phyloP scores from a whole-genome alignment of 2,797 vertebrate genomes.

The Valencia hispanica region DNA sequence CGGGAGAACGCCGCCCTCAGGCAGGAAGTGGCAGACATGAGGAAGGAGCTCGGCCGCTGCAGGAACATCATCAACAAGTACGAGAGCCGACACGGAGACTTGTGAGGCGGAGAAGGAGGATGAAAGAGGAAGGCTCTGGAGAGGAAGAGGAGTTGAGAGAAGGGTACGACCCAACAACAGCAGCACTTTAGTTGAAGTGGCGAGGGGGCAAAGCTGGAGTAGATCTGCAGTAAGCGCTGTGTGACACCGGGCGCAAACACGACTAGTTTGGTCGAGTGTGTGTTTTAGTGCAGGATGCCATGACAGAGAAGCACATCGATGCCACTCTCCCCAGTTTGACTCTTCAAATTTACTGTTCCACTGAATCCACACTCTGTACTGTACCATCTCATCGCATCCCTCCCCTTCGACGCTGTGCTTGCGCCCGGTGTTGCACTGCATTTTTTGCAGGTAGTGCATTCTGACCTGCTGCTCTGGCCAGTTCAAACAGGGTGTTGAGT shows the following conservation, averaged over 20 bases:
- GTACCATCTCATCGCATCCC: conserved; percentile 37
- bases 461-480: conserved; percentile 40
- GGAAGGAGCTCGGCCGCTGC: conserved; percentile 91
- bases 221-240: conserved; percentile 63
- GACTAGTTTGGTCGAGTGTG: not conserved
- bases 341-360: conserved; percentile 40
- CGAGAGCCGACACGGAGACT: conserved; percentile 88
- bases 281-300: conserved; percentile 35
- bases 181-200: conserved; percentile 76
- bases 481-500: conserved; percentile 63
- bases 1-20: conserved; percentile 89
- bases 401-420: conserved; percentile 39
- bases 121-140: not conserved
- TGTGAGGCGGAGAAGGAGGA: conserved; percentile 73
- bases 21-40: conserved; percentile 89
- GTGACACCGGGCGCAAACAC: conserved; percentile 57
- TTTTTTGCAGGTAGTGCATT: conserved; percentile 63
- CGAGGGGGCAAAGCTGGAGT: conserved; percentile 33
- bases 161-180: conserved; percentile 66
- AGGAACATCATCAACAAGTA: conserved; percentile 89
- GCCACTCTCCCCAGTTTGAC: conserved; percentile 30
- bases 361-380: conserved; percentile 49
- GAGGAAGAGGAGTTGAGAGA: conserved; percentile 28
- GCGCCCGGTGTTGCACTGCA: conserved; percentile 51
- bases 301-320: conserved; percentile 28